phyloP scores from a whole-genome alignment of 2,888 invertebrate species.

The Papilio protenor region DNA sequence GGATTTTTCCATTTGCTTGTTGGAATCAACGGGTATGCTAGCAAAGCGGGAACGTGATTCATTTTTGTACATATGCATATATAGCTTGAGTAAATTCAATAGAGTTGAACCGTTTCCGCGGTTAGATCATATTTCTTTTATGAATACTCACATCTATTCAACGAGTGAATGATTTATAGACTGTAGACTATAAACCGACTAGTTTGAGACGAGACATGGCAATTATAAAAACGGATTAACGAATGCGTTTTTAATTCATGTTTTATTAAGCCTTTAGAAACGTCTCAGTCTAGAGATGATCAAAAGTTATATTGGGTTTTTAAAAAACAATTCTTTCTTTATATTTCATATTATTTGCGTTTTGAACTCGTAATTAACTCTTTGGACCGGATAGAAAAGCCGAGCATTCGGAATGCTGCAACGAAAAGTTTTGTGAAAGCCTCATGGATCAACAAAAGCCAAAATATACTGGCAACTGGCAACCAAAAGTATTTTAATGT shows the following conservation, averaged over 20 bases:
- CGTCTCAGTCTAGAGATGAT: neutral
- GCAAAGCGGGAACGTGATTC: constrained; percentile 12
- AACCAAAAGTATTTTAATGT: constrained; percentile 19
- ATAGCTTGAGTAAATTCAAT: constrained; percentile 9
- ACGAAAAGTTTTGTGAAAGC: constrained; percentile 17
- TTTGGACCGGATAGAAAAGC: constrained; percentile 11
- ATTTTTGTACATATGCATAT: neutral
- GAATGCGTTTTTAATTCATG: too few relatives aligned
- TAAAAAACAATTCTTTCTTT: neutral
- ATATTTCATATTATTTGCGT: neutral
- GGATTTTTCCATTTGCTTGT: constrained; percentile 20
- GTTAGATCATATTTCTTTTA: constrained; percentile 5
- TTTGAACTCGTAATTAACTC: neutral
- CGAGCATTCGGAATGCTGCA: neutral
- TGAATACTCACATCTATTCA: neutral
- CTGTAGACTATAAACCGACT: too few relatives aligned
- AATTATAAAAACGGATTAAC: too few relatives aligned
- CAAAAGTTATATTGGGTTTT: neutral
- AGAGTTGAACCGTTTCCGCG: neutral
- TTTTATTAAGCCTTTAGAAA: too few relatives aligned
- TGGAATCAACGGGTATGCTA: constrained; percentile 18
- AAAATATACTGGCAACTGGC: constrained; percentile 21
- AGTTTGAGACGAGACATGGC: too few relatives aligned
- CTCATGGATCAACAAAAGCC: constrained; percentile 17
- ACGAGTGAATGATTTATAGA: neutral